A percentile compares a stretch with the other conserved stretches of the same genome.
These are phyloP conservation scores for Micrasema longulum DNA, from an alignment of 1,140 invertebrate genomes.

Conservation along the genomic window DNA sequence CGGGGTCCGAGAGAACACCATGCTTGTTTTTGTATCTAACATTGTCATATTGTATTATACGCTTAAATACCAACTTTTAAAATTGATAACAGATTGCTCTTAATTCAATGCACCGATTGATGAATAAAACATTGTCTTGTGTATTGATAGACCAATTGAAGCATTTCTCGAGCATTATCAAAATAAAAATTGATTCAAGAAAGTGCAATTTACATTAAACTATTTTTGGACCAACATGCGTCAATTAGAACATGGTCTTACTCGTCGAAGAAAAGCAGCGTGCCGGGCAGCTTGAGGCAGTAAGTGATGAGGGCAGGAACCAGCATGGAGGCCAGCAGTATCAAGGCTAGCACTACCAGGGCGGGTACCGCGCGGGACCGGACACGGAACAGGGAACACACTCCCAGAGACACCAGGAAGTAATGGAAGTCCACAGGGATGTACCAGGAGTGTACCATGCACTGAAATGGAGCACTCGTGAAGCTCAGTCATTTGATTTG, in stretches of 20 bases:
- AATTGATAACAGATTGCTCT: too few relatives aligned
- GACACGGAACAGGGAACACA: conserved; percentile 68
- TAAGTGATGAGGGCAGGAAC: conserved; percentile 66
- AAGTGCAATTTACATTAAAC: background rate
- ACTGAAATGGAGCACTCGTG: too few relatives aligned
- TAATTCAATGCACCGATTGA: too few relatives aligned
- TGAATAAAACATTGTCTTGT: background rate
- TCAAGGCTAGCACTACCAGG: conserved; percentile 50
- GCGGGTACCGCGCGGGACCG: conserved; percentile 53
- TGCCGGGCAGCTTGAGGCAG: conserved; percentile 61
- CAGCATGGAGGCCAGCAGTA: conserved; percentile 56
- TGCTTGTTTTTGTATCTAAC: too few relatives aligned
- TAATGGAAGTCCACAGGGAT: conserved; percentile 83
- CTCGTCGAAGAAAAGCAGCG: conserved; percentile 68
- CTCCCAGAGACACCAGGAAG: conserved; percentile 73
- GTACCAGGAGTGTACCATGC: conserved; percentile 81
- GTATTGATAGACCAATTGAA: background rate
- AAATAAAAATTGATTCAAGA: background rate
- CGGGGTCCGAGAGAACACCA: too few relatives aligned
- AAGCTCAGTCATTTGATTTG: too few relatives aligned
- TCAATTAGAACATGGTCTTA: conserved; percentile 53
- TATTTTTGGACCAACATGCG: background rate
- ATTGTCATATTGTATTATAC: too few relatives aligned
- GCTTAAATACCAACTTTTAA: too few relatives aligned
- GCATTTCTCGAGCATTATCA: background rate